Conservation (phyloP, 1,140 invertebrate species). For the Leguminivora glycinivorella region DNA sequence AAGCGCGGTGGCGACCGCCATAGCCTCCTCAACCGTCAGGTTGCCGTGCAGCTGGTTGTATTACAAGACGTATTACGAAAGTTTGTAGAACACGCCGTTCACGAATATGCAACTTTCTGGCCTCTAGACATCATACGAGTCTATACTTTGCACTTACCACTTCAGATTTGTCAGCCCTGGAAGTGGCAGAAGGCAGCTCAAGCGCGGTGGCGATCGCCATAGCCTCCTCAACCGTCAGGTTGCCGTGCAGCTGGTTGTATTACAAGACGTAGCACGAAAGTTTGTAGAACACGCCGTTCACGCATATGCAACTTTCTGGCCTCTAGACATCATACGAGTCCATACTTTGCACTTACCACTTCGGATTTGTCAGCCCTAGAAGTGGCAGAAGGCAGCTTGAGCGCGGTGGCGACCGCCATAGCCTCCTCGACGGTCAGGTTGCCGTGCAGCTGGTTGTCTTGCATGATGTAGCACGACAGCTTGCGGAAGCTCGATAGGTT, state of each 20-base stretch:
- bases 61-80: too few species aligned
- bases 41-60: too few species aligned
- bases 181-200: slow-evolving; percentile 89
- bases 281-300: slow-evolving; percentile 77
- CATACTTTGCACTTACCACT: slow-evolving; percentile 83
- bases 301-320: not conserved
- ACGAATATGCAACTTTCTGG: too few species aligned
- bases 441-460: slow-evolving; percentile 96
- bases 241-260: slow-evolving; percentile 96
- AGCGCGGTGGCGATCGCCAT: slow-evolving; percentile 95
- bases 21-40: too few species aligned
- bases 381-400: slow-evolving; percentile 90
- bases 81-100: too few species aligned
- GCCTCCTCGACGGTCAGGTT: slow-evolving; percentile 96
- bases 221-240: slow-evolving; percentile 95
- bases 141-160: slow-evolving; percentile 82
- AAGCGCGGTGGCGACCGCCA: too few species aligned
- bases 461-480: slow-evolving; percentile 98
- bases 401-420: slow-evolving; percentile 94
- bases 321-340: not conserved
- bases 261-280: slow-evolving; percentile 99
- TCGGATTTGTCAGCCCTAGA: slow-evolving; percentile 86
- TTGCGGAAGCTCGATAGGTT: slow-evolving; percentile 95
- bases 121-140: not conserved
- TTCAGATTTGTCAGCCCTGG: slow-evolving; percentile 86